Conservation (phyloP, 2,797 vertebrate species). For the Pogonophryne albipinna region DNA sequence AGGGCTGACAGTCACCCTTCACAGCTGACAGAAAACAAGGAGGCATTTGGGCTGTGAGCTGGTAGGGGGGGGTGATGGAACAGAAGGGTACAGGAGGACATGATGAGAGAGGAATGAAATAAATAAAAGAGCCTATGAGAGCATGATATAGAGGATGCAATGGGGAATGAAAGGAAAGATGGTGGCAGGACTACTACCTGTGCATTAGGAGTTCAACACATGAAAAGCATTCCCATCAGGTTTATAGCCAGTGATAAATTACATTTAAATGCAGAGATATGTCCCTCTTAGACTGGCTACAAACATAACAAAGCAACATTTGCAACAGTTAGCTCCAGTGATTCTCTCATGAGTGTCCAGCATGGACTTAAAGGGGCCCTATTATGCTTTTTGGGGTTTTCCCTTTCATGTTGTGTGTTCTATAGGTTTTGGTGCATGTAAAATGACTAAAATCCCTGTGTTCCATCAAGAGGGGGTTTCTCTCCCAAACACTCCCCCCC, state of each 20-base stretch:
- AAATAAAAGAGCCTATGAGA: slow-evolving; percentile 4
- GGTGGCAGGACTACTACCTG: background rate
- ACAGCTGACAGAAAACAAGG: slow-evolving; percentile 34
- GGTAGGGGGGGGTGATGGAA: background rate
- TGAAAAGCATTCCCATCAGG: background rate
- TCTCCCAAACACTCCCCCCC: too few species aligned
- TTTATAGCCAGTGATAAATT: background rate
- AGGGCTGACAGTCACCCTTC: slow-evolving; percentile 38
- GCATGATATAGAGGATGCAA: slow-evolving; percentile 3
- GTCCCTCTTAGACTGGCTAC: background rate
- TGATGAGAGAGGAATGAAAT: background rate
- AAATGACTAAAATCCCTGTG: too few species aligned
- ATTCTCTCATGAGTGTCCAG: background rate
- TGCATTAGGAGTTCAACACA: background rate
- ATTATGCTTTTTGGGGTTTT: too few species aligned
- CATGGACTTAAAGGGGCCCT: too few species aligned
- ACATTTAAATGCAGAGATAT: background rate
- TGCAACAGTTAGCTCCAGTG: too few species aligned
- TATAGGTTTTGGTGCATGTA: too few species aligned
- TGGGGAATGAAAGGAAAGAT: background rate
- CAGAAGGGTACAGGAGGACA: background rate
- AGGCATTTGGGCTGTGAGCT: background rate
- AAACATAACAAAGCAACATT: background rate
- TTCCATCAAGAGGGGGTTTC: too few species aligned
- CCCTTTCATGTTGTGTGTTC: too few species aligned